Conservation (phyloP, 2,113 vertebrate species). For the Nycticryphes semicollaris region DNA sequence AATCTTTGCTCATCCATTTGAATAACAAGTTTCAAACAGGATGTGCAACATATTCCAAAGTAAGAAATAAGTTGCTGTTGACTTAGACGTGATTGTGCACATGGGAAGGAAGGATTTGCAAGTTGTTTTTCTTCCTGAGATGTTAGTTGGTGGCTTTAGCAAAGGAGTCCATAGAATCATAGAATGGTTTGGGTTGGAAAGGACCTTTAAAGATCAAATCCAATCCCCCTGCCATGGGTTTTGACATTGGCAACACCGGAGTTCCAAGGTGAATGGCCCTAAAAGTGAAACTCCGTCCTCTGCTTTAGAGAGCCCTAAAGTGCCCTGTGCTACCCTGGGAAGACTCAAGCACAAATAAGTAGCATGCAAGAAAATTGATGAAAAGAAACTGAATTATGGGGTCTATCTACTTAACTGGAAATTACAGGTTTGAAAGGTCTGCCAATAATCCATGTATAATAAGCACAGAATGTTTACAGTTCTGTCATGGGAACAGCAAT, state of each 20-base stretch:
- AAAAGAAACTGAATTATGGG: not conserved
- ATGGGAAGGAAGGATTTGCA: not conserved
- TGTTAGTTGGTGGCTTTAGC: not conserved
- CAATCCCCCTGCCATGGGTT: not conserved
- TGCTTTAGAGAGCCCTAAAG: not conserved
- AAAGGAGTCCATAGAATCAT: not conserved
- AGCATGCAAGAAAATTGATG: not conserved
- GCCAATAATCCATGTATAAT: fast-evolving
- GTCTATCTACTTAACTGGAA: not conserved
- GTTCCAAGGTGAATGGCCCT: not conserved
- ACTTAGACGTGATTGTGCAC: not conserved
- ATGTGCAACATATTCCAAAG: not conserved
- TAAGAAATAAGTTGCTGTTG: not conserved
- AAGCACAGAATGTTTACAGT: not conserved
- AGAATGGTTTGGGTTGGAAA: not conserved
- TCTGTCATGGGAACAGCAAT: not conserved
- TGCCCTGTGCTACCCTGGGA: not conserved
- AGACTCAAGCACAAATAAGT: not conserved
- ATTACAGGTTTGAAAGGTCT: not conserved
- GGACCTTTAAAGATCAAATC: not conserved
- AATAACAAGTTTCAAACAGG: not conserved
- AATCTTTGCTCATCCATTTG: not conserved
- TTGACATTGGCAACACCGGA: not conserved
- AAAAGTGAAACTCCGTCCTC: not conserved
- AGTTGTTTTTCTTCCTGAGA: not conserved